Evolutionary conservation across 2,113 vertebrate genomes (phyloP), one percentile per base, ranked within the genome.

Genomic region (Bolborhynchus lineola): DNA sequence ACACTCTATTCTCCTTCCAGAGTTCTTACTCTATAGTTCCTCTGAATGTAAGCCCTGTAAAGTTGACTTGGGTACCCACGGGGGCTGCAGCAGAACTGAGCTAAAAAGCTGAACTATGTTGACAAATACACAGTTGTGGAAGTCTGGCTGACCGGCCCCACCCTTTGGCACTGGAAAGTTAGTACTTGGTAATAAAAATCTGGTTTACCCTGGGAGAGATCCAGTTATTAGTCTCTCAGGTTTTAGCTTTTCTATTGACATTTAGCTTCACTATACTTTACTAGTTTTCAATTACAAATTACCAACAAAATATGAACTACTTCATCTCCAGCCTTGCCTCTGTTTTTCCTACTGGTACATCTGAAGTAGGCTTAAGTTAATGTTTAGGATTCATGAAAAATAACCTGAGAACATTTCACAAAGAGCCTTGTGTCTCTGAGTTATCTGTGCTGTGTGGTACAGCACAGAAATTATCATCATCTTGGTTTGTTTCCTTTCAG

Each of bases 141-240:
- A 85, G 68, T 88, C 31, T 57, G 74, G 41, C 95, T 82, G 7
- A 29, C 18, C 83, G 70, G n/a, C 86, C 70, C 77, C 88, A 84
- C 96, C 95, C 91, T 95, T 96, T 97, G 95, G 80, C 95, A 92
- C 57, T 59, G 77, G 5, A 52, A 78, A 87, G 49, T 69, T 29
- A 82, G 62, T 64, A 65, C 70, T 94, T 71, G 88, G 71, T 84
- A 62, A 86, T 59, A 88, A 91, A 96, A 95, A 64, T 88, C 79
- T 70, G 28, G 2, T 90, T 78, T 91, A 37, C 28, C 49, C 59
- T 79, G 80, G 77, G 49, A 85, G n/a, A 87, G 74, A 89, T 75
- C 52, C 88, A 82, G 44, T 91, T 92, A 77, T 87, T 92, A 69
- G 37, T 87, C 75, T 94, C 81, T 49, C 77, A 31, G 3, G 86